Conservation (phyloP, 2,888 invertebrate species). For the Andrena marginata region DNA sequence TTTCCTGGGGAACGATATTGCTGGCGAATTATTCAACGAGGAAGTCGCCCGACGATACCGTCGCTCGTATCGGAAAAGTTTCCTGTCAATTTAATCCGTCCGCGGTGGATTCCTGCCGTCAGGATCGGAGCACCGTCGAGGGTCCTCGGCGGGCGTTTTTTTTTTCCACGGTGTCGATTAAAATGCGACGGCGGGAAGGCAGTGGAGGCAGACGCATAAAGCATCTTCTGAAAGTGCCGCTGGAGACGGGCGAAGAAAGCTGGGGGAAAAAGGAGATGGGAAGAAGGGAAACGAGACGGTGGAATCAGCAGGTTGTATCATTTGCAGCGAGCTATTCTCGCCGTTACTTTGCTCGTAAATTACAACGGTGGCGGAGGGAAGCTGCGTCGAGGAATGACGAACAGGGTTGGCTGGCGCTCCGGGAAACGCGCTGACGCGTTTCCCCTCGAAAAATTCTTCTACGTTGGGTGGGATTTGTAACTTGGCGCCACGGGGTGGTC, state of each 20-base stretch:
- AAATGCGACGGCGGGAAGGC: slow-evolving; percentile 10
- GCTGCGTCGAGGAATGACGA: neutral
- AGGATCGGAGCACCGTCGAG: slow-evolving; percentile 4
- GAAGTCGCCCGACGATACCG: neutral
- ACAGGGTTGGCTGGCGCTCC: neutral
- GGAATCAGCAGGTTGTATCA: slow-evolving; percentile 40
- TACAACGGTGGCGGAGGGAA: slow-evolving; percentile 2
- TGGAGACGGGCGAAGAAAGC: neutral
- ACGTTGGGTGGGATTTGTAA: no score
- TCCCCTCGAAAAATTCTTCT: neutral
- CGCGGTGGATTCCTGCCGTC: neutral
- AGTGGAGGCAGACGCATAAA: slow-evolving; percentile 15
- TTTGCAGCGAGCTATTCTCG: slow-evolving; percentile 11
- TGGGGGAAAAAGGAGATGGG: neutral
- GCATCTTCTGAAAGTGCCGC: slow-evolving; percentile 28
- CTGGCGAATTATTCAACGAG: slow-evolving; percentile 4
- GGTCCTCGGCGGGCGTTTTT: neutral
- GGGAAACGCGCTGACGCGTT: neutral
- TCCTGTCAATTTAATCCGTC: slow-evolving; percentile 12
- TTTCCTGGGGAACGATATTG: slow-evolving; percentile 2
- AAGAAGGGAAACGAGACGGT: neutral
- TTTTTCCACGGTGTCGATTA: slow-evolving; percentile 11
- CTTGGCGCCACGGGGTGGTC: no score
- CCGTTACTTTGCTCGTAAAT: slow-evolving; percentile 37
- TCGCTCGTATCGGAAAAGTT: slow-evolving; percentile 10